A percentile compares a stretch with the other conserved stretches of the same genome.
phyloP scores from a whole-genome alignment of 1,140 invertebrate genomes.

The Pseudomyrmex pallidus region DNA sequence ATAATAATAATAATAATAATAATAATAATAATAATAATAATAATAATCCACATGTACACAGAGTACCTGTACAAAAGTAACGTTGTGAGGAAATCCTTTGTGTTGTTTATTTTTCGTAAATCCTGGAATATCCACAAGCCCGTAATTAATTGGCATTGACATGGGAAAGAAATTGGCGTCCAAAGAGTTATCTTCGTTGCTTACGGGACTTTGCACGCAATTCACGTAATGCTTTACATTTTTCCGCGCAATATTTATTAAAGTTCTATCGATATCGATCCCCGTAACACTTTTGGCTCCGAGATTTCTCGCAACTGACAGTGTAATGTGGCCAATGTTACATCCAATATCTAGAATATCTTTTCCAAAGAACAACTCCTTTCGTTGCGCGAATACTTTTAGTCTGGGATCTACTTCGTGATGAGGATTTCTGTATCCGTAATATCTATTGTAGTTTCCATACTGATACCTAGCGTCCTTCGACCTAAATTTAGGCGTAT shows the following conservation, averaged over 20 bases:
- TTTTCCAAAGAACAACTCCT: conserved; percentile 94
- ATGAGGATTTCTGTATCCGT: conserved; percentile 95
- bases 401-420: conserved; percentile 93
- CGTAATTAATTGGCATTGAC: conserved; percentile 94
- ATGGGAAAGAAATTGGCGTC: conserved; percentile 90
- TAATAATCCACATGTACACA: too few relatives aligned
- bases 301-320: conserved; percentile 94
- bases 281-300: conserved; percentile 94
- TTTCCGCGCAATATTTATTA: conserved; percentile 93
- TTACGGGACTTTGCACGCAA: conserved; percentile 81
- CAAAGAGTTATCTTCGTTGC: conserved; percentile 76
- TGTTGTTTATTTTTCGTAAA: conserved; percentile 84
- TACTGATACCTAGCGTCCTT: conserved; percentile 94
- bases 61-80: conserved; percentile 93
- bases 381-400: conserved; percentile 90
- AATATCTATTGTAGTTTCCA: conserved; percentile 98
- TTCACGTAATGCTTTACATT: conserved; percentile 93
- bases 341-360: conserved; percentile 99
- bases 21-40: too few relatives aligned
- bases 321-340: conserved; percentile 97
- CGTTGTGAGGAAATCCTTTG: conserved; percentile 93
- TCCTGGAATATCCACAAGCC: conserved; percentile 89
- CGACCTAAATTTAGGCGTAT: conserved; percentile 89
- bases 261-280: conserved; percentile 96
- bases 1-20: too few relatives aligned